Evolutionary conservation across 2,113 vertebrate species (phyloP).

Genomic region (Halcyon malimbica): DNA sequence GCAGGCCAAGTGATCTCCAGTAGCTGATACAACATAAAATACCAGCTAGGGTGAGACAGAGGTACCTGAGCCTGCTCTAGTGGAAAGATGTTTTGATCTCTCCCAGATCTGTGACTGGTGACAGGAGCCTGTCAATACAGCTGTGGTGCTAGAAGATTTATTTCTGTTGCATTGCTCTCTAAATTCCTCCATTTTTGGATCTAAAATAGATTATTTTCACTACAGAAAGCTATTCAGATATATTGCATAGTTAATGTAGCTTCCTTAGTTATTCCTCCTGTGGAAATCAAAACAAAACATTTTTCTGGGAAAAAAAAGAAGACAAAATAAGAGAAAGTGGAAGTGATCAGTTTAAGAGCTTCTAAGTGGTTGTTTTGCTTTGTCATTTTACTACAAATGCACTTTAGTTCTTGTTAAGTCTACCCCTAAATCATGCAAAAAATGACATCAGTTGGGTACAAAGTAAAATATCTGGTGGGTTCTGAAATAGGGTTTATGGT

Average conservation of each 20-base stretch:
- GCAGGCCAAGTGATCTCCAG: not conserved
- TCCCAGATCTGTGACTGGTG: not conserved
- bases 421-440: not conserved
- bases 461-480: not conserved
- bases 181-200: not conserved
- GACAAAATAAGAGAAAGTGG: not conserved
- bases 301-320: not conserved
- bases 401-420: not conserved
- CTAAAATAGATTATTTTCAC: not conserved
- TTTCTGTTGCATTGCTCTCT: not conserved
- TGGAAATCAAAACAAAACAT: too few species aligned
- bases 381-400: not conserved
- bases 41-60: not conserved
- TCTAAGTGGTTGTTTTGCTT: not conserved
- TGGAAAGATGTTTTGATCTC: not conserved
- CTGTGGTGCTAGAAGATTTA: not conserved
- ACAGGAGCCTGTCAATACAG: not conserved
- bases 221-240: not conserved
- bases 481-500: not conserved
- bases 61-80: not conserved
- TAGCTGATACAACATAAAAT: not conserved
- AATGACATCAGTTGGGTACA: not conserved
- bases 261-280: not conserved
- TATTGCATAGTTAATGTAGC: not conserved
- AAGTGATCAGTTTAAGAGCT: not conserved